Evolutionary conservation across 1,140 invertebrate species (phyloP).

Genomic region (Vanessa tameamea): DNA sequence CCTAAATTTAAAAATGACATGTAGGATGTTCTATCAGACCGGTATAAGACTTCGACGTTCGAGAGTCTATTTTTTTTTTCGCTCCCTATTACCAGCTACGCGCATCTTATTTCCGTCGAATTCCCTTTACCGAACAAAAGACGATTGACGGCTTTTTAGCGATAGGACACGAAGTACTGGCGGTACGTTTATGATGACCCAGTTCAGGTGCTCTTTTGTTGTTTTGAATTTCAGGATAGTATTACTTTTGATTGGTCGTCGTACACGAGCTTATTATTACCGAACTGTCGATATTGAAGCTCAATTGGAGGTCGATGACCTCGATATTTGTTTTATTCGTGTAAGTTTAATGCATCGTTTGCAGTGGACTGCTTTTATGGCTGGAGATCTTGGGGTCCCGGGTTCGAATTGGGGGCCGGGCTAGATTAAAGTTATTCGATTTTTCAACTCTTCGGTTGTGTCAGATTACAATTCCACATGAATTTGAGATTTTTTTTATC

Average conservation of each 20-base stretch:
- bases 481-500: not conserved
- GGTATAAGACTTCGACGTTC: not conserved
- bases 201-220: conserved; percentile 14
- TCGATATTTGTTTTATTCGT: no score
- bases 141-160: conserved; percentile 16
- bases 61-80: not conserved
- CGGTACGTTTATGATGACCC: conserved; percentile 20
- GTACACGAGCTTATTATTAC: not conserved
- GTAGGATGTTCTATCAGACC: not conserved
- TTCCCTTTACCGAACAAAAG: conserved; percentile 26
- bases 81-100: conserved; percentile 12
- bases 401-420: not conserved
- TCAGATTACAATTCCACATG: no score
- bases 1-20: not conserved
- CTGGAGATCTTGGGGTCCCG: no score
- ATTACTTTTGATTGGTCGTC: conserved; percentile 2
- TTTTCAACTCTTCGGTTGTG: no score
- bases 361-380: no score
- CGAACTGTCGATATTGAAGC: no score
- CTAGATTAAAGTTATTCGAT: no score
- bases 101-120: conserved; percentile 22
- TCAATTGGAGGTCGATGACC: no score
- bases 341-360: no score
- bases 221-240: conserved; percentile 1
- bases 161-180: conserved; percentile 29